Base-by-base conservation (phyloP, 2,888 invertebrate species). In the Campopleginae sp. region DNA sequence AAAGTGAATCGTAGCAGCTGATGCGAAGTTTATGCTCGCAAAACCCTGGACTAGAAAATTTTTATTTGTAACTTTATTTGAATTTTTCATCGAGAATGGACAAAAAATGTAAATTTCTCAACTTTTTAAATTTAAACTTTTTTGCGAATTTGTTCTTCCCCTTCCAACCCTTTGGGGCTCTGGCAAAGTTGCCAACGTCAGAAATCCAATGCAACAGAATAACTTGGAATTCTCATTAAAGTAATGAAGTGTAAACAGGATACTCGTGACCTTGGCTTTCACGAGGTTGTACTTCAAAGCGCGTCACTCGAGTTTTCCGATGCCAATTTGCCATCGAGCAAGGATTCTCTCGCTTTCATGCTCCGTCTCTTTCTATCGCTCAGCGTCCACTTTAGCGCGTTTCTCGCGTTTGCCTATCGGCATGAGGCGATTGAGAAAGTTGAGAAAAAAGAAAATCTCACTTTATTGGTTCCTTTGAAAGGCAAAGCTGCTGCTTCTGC, bases 401-500 rank as follows among this genome's bases (percentile, higher is more conserved):
- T 31, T 33, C 5, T 19, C 12, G 27, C 19, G 17, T 65, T 48
- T 14, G 23, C 19, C 14, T 23, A 19, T 33, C 33, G 85, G 63
- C 82, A 70, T 54, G 14, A 27, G n/a, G 81, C 54, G 77, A 51
- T 54, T 38, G n/a, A 48, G 46, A 66, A 76, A 33, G 42, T 82
- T 12, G 46, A 27, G 27, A 27, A 74, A 61, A 51, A 65, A 17
- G 58, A 75, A 70, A 54, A 33, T 51, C 54, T 68, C 19, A 63
- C 77, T 19, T 84, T 86, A 84, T 84, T 86, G 80, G 77, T 27
- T 84, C 66, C 63, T 86, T 61, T 84, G 84, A 86, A 84, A 86
- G 72, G 75, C 14, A 77, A 82, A 46, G 31, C 81, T 44, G 10
- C 63, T 23, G 46, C 65, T 19, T 33, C 54, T 66, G 58, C 58